These are phyloP conservation scores for Cyphomyrmex costatus DNA, from an alignment of 1,140 invertebrate species.

Conservation along the genomic window DNA sequence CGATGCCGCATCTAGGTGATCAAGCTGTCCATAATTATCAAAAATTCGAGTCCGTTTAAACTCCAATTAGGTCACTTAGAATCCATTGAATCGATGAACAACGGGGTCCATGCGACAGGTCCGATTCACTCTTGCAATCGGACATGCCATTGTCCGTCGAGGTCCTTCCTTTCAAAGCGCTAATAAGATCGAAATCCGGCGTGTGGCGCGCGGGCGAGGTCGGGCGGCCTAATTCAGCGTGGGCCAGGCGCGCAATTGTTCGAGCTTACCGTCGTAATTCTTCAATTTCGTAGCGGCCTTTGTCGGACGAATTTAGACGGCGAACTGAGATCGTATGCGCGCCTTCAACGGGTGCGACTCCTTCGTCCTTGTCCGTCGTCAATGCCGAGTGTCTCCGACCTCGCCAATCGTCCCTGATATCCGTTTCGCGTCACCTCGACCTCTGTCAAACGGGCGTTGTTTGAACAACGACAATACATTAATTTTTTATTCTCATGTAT, in stretches of 20 bases:
- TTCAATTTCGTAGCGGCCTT: conserved; percentile 43
- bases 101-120: neutral
- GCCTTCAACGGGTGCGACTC: neutral
- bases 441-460: neutral
- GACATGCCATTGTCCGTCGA: conserved; percentile 33
- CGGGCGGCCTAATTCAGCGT: conserved; percentile 50
- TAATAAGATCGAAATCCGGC: conserved; percentile 64
- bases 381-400: conserved; percentile 26
- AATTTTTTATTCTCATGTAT: neutral
- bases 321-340: neutral
- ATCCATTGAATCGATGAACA: conserved; percentile 40
- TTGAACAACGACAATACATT: neutral
- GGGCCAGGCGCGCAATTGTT: conserved; percentile 60
- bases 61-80: conserved; percentile 48
- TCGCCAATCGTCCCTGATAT: conserved; percentile 41
- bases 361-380: conserved; percentile 7
- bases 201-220: neutral
- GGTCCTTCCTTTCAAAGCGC: conserved; percentile 52
- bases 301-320: conserved; percentile 60
- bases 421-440: conserved; percentile 40
- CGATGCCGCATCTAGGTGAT: no score
- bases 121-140: conserved; percentile 47
- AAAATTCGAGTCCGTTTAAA: conserved; percentile 10
- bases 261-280: conserved; percentile 62
- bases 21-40: neutral